Evolutionary conservation across 2,888 invertebrate species (phyloP).

Genomic region (Hirtodrosophila alboralis): DNA sequence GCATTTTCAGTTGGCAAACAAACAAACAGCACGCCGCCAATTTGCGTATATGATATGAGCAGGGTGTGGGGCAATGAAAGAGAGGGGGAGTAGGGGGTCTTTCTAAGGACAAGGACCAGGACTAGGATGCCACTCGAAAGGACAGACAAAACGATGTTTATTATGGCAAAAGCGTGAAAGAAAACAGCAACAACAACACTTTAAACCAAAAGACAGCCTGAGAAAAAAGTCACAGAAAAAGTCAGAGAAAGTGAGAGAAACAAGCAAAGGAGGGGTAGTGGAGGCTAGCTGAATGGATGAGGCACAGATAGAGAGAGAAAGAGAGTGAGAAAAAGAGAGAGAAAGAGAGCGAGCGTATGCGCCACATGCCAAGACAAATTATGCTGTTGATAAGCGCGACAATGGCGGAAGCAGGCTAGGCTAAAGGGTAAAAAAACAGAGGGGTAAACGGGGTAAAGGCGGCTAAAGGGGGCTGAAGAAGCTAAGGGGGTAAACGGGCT

Average conservation of each 20-base stretch:
- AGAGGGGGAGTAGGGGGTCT: too few species aligned
- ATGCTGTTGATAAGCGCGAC: conserved; percentile 76
- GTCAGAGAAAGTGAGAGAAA: not conserved
- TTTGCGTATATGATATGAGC: conserved; percentile 55
- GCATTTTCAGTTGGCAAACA: conserved; percentile 21
- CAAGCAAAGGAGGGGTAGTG: not conserved
- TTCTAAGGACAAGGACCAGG: not conserved
- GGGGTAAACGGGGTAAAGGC: not conserved
- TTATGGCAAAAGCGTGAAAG: conserved; percentile 47
- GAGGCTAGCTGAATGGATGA: too few species aligned
- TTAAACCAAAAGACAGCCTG: conserved; percentile 24
- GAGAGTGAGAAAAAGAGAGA: not conserved
- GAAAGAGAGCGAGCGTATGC: conserved; percentile 10
- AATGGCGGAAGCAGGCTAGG: conserved; percentile 57
- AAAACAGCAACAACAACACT: conserved; percentile 41
- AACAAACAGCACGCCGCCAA: conserved; percentile 43
- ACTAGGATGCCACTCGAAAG: conserved; percentile 16
- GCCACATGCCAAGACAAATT: conserved; percentile 74
- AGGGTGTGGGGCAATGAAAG: conserved; percentile 9
- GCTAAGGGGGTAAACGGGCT: too few species aligned
- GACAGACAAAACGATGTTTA: conserved; percentile 37
- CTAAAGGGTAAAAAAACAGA: too few species aligned
- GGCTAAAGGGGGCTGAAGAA: not conserved
- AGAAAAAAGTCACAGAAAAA: conserved; percentile 2
- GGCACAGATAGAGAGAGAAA: too few species aligned